Evolutionary conservation across 2,797 vertebrate species (phyloP), one percentile per base, ranked within the genome.

Genomic region (Pseudocheirus occidentalis): DNA sequence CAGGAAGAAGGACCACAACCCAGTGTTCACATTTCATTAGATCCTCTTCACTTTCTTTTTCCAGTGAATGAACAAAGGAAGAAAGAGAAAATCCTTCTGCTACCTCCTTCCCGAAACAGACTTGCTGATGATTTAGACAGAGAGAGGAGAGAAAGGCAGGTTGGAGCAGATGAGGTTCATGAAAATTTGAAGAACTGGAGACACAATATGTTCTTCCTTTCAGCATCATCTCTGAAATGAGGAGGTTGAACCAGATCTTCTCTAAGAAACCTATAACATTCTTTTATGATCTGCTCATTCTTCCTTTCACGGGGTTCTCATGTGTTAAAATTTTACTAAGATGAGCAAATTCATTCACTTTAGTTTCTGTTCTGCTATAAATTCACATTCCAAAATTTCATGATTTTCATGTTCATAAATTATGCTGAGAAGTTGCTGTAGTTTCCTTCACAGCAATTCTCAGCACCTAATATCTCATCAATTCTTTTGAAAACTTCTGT

Each of bases 301-400:
- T 87, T 87, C 73, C 40, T 87, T 87, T 87, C 21, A 13, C 52
- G 91, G 57, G 29, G 0, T 29, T 92, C 50, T 18, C 90, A 1
- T 57, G 27, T 94, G 96, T 50, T 93, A 53, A 96, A 94, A 95
- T 92, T 56, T 50, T 0, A 58, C 87, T 96, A 56, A 56, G 46
- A 93, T 57, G 90, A 95, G 31, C 24, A 58, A 91, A 29, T 66
- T 94, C 1, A 29, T 52, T 21, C 90, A 31, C 27, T 91, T 94
- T 91, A 94, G 5, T 27, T 90, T 40, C 55, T 54, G 16, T 90
- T 18, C 40, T 10, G 91, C 11, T 89, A 94, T 55, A 29, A 93
- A 18, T 55, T 52, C 9, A 73, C 18, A 52, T 52, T 92, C 46
- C 57, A 62, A 91, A 90, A 92, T 34, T 93, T 91, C 91, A 27